These are phyloP conservation scores for Ifrita kowaldi DNA, from an alignment of 2,113 vertebrate genomes.

Conservation along the genomic window DNA sequence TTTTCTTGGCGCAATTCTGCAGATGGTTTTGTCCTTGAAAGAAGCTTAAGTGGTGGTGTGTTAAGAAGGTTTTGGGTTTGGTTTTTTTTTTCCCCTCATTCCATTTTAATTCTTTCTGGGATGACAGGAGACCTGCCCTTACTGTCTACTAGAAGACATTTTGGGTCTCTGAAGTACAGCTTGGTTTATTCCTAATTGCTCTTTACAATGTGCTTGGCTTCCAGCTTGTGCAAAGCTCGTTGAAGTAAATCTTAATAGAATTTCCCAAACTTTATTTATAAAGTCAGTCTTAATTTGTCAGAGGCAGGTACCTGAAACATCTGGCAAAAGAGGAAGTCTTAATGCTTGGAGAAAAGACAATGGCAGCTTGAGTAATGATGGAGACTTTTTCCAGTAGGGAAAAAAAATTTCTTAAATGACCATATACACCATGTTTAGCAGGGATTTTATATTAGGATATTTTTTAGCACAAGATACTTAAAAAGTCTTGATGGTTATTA, in stretches of 20 bases:
- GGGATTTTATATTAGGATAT: not conserved
- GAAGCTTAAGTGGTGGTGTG: not conserved
- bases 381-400: not conserved
- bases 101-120: not conserved
- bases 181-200: not conserved
- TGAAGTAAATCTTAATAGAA: not conserved
- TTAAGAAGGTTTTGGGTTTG: not conserved
- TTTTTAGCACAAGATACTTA: not conserved
- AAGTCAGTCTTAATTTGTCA: not conserved
- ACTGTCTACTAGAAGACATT: not conserved
- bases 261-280: not conserved
- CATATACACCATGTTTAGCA: not conserved
- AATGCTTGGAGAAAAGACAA: not conserved
- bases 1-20: not conserved
- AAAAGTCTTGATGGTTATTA: not conserved
- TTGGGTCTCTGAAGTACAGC: not conserved
- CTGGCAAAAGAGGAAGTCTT: not conserved
- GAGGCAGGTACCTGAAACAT: not conserved
- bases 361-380: not conserved
- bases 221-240: not conserved
- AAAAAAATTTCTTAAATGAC: not conserved
- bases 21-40: not conserved
- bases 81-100: not conserved
- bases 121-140: not conserved
- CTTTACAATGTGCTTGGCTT: not conserved